Base-by-base conservation (phyloP, 2,797 vertebrate species). In the Tiaroga cobitis region DNA sequence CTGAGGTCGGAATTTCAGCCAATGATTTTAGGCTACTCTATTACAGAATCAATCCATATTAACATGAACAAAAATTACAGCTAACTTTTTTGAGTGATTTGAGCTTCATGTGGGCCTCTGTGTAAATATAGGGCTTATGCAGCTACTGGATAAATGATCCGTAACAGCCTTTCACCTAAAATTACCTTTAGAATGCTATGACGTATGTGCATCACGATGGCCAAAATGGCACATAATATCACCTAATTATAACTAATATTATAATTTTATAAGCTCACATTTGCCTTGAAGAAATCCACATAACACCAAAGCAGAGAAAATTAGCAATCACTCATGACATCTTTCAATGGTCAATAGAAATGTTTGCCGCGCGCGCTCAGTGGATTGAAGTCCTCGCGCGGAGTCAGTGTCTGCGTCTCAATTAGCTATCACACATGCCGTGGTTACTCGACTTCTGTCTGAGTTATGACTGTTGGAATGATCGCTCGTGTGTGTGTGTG, bases 1-100 rank as follows among this genome's bases (percentile, higher is more conserved):
- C 61, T 77, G 86, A 82, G 78, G 87, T 89, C 89, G 93, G 92
- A 92, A 93, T 91, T 85, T 85, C 81, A 87, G 93, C 94, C 94
- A 93, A 91, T 87, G 84, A 29, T 82, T 82, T 82, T n/a, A 75
- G 8, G 29, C 15, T 54, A 16, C 61, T 21, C 51, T 72, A 41
- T 72, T 65, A 37, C 76, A 70, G 11, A 56, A 54, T 56, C 29
- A 61, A 34, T 49, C 37, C 26, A 75, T 29, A 39, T 54, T 76
- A 77, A n/a, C 49, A 24, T 26, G 37, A 16, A 29, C 56, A 46
- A 46, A 72, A 65, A 51, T n/a, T 41, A 46, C 41, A 41, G 11
- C n/a, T 63, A 29, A 3, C 56, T n/a, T 43, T 76, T 56, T 56
- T 29, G 19, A 15, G 19, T 54, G 29, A 34, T 4, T 26, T 76